Percentiles rank a stretch among this genome's conserved stretches.
These are phyloP conservation scores for Megalopta genalis DNA, from an alignment of 1,140 invertebrate species.

Conservation along the genomic window DNA sequence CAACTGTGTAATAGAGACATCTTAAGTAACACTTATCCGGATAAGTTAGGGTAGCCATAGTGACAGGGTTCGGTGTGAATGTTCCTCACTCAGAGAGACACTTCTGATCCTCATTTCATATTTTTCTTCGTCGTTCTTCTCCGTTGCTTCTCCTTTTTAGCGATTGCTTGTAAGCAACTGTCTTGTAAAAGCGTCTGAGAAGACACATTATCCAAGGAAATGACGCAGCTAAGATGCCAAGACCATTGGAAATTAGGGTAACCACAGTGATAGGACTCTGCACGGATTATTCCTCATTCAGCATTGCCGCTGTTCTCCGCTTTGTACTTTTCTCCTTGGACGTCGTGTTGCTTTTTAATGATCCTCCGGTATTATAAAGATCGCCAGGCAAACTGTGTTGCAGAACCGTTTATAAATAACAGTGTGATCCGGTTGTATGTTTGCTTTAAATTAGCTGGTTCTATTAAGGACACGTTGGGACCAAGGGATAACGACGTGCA, in stretches of 20 bases:
- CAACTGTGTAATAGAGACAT: no score
- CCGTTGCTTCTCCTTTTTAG: no score
- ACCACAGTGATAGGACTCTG: neutral
- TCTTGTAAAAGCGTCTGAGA: neutral
- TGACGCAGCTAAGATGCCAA: neutral
- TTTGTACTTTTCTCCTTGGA: neutral
- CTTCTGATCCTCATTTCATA: no score
- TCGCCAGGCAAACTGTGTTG: neutral
- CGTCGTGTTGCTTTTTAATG: no score
- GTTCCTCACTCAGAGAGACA: no score
- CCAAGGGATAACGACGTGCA: no score
- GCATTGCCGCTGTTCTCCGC: neutral
- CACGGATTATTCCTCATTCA: neutral
- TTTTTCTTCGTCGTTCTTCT: no score
- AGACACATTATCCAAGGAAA: slow-evolving; percentile 1
- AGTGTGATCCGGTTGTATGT: neutral
- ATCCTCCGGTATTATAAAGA: no score
- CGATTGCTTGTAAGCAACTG: no score
- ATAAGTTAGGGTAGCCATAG: no score
- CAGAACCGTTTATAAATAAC: neutral
- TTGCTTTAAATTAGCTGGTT: neutral
- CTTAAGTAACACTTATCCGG: no score
- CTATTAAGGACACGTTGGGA: neutral
- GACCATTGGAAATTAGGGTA: slow-evolving; percentile 11
- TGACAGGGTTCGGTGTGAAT: no score